Evolutionary conservation across 1,140 invertebrate genomes (phyloP).

Genomic region (Pseudomyrmex sp.): DNA sequence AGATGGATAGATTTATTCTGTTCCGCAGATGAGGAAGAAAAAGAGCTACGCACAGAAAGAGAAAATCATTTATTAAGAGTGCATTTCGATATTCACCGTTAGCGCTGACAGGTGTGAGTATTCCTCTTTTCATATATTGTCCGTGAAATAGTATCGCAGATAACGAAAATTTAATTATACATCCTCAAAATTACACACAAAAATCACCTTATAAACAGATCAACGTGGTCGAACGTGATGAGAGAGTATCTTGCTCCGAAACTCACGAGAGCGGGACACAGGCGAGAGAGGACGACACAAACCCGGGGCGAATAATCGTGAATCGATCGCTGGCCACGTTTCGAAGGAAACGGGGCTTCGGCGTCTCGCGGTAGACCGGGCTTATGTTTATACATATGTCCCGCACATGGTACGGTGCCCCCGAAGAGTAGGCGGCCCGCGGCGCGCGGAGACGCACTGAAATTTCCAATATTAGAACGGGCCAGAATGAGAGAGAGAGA

Average conservation of each 20-base stretch:
- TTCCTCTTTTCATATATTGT: too few relatives aligned
- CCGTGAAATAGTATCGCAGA: not conserved
- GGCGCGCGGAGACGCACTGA: constrained; percentile 70
- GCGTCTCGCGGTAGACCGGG: constrained; percentile 69
- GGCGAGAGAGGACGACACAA: not conserved
- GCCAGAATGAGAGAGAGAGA: constrained; percentile 72
- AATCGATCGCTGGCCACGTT: constrained; percentile 70
- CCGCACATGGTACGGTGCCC: constrained; percentile 80
- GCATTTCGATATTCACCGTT: too few relatives aligned
- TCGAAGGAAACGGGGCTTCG: constrained; percentile 64
- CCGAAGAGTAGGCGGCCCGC: constrained; percentile 71
- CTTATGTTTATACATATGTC: constrained; percentile 85
- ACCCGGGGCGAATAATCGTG: constrained; percentile 59
- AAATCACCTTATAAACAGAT: too few relatives aligned
- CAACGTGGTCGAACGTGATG: not conserved
- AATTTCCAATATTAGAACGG: constrained; percentile 85
- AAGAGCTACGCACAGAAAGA: not conserved
- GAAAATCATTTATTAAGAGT: constrained; percentile 21
- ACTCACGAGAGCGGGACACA: not conserved
- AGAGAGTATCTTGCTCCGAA: not conserved
- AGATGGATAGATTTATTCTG: constrained; percentile 48
- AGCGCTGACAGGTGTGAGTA: too few relatives aligned
- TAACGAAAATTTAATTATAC: not conserved
- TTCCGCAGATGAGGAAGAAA: not conserved
- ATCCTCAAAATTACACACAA: not conserved